A percentile compares a stretch with the other conserved stretches of the same genome.
Conservation (phyloP, 2,888 invertebrate genomes). For the Penaeus monodon region DNA sequence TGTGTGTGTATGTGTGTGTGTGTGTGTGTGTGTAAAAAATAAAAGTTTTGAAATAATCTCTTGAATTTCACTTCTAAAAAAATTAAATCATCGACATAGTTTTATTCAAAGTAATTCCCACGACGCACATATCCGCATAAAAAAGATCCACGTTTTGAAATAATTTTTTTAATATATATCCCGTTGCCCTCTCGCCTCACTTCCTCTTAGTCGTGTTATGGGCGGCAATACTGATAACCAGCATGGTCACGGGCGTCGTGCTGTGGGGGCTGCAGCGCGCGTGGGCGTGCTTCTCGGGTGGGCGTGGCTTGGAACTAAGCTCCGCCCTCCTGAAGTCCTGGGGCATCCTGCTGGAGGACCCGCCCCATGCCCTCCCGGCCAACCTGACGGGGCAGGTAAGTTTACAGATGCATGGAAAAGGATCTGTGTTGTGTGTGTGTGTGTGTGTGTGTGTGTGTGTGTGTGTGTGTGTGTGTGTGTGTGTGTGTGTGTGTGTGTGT, state of each 20-base stretch:
- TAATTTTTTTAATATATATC: neutral
- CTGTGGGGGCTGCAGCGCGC: slow-evolving; percentile 32
- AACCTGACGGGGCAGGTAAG: slow-evolving; percentile 19
- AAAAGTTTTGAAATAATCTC: too few relatives aligned
- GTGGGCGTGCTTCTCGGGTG: neutral
- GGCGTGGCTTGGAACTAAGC: neutral
- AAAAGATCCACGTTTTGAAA: too few relatives aligned
- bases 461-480: too few relatives aligned
- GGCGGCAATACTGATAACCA: slow-evolving; percentile 1
- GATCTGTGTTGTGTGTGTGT: too few relatives aligned
- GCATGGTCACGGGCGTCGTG: neutral
- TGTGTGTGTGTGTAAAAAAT: too few relatives aligned
- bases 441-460: too few relatives aligned
- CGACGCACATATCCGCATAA: too few relatives aligned
- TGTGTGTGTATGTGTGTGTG: too few relatives aligned
- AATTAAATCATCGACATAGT: too few relatives aligned
- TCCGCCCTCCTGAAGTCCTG: slow-evolving; percentile 26
- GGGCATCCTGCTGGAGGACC: slow-evolving; percentile 34
- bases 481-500: too few relatives aligned
- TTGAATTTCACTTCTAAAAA: too few relatives aligned
- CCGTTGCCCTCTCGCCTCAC: neutral
- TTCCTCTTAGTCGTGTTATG: slow-evolving; percentile 25
- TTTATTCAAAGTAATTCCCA: too few relatives aligned
- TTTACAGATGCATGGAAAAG: neutral
- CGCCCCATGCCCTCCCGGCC: slow-evolving; percentile 1